phyloP scores from a whole-genome alignment of 2,113 vertebrate species.

The Nothoprocta perdicaria region DNA sequence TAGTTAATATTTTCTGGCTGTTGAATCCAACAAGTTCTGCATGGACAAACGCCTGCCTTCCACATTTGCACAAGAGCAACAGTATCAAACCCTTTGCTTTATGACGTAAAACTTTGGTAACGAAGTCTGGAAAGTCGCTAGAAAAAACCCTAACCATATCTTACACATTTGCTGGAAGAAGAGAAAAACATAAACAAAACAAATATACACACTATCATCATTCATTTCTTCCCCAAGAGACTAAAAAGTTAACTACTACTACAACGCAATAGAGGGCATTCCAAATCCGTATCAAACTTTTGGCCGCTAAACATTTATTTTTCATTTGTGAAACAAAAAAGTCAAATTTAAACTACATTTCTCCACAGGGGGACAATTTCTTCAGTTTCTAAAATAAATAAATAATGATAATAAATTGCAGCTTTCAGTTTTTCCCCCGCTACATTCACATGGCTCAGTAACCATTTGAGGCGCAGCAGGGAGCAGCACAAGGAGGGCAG shows the following conservation, averaged over 20 bases:
- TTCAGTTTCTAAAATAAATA: not conserved
- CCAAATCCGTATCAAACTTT: not conserved
- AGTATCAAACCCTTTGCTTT: not conserved
- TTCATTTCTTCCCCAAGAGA: not conserved
- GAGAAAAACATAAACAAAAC: not conserved
- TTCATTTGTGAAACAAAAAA: not conserved
- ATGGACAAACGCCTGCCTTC: not conserved
- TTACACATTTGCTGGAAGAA: not conserved
- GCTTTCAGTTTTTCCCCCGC: not conserved
- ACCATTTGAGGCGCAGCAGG: not conserved
- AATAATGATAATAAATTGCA: not conserved
- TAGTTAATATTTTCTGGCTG: not conserved
- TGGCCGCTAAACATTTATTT: not conserved
- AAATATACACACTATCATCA: not conserved
- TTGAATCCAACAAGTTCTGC: not conserved
- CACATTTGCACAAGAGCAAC: not conserved
- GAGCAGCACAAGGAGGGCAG: not conserved
- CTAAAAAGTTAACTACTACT: not conserved
- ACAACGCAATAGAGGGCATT: not conserved
- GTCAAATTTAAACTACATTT: not conserved
- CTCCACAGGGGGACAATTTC: fast-evolving
- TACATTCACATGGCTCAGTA: not conserved
- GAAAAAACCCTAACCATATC: not conserved
- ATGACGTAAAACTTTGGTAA: not conserved
- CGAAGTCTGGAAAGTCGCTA: not conserved